Evolutionary conservation across 2,113 vertebrate genomes (phyloP).

Genomic region (Marmota flaviventris): DNA sequence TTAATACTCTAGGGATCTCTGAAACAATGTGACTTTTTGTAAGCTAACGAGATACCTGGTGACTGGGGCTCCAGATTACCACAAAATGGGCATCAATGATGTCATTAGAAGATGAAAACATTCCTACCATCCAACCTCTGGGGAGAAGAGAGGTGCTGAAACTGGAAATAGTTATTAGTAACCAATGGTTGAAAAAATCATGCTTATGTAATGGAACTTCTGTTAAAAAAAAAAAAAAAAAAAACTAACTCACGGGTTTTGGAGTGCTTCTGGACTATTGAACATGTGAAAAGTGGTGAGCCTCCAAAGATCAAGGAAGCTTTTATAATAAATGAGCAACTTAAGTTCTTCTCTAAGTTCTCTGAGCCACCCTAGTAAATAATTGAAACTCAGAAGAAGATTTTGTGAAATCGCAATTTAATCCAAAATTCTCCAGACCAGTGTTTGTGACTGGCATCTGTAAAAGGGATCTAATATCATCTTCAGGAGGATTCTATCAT

Average conservation of each 20-base stretch:
- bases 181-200: too few relatives aligned
- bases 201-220: too few relatives aligned
- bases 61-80: not conserved
- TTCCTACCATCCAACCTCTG: not conserved
- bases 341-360: too few relatives aligned
- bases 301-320: too few relatives aligned
- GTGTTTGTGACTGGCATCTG: too few relatives aligned
- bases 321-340: not conserved
- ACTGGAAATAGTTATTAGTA: too few relatives aligned
- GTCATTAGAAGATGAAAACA: not conserved
- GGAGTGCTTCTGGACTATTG: not conserved
- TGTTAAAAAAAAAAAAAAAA: not conserved
- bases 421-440: not conserved
- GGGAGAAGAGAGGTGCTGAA: not conserved
- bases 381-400: not conserved
- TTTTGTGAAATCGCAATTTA: not conserved
- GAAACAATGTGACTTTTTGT: not conserved
- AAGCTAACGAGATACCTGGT: not conserved
- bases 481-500: too few relatives aligned
- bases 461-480: too few relatives aligned
- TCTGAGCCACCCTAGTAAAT: not conserved
- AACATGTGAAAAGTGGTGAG: too few relatives aligned
- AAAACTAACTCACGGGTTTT: not conserved
- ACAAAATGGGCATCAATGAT: not conserved
- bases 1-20: not conserved